Evolutionary conservation across 2,113 vertebrate species (phyloP), one percentile per base, ranked within the genome.

Genomic region (Coturnix japonica): DNA sequence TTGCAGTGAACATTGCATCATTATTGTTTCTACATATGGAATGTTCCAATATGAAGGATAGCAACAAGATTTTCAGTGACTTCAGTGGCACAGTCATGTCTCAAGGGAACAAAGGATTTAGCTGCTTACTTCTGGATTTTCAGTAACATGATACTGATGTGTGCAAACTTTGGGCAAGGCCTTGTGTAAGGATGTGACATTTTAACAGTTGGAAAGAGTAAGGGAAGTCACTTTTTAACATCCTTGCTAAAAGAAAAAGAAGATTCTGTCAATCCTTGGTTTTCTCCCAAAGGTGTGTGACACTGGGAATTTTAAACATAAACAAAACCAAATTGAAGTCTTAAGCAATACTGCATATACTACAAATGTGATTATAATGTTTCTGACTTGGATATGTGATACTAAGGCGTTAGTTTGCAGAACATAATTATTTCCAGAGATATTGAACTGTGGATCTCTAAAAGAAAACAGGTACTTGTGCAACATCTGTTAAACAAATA

Each of bases 121-220:
- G 49, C 33, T 85, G 81, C 54, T 91, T 70, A 74, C 39, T 90
- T 86, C 70, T 81, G 80, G 14, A 22, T 69, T 95, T 93, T 86
- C 77, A 69, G 88, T 72, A 88, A 90, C 35, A 75, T 78, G 80
- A 83, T 86, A 83, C 6, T 35, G 60, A 57, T 59, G 57, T 25
- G 47, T 33, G 56, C 37, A 20, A 3, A 51, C 57, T 57, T 63
- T 8, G 1, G 73, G 30, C 73, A 94, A 71, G 39, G 33, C 69
- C 65, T 43, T 28, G 31, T 51, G 41, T 31, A 57, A 51, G 49
- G 18, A 76, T 43, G 37, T 80, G 65, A 77, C 44, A 37, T 49
- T 66, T 20, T 37, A 82, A 63, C 78, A 91, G 64, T 59, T 85
- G 59, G 66, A 61, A 84, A 37, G 67, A 85, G 33, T 35, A 60